Percentiles rank a stretch among this genome's conserved stretches.
Evolutionary conservation across 2,113 vertebrate genomes (phyloP).

Genomic region (Phrynocephalus versicolor): DNA sequence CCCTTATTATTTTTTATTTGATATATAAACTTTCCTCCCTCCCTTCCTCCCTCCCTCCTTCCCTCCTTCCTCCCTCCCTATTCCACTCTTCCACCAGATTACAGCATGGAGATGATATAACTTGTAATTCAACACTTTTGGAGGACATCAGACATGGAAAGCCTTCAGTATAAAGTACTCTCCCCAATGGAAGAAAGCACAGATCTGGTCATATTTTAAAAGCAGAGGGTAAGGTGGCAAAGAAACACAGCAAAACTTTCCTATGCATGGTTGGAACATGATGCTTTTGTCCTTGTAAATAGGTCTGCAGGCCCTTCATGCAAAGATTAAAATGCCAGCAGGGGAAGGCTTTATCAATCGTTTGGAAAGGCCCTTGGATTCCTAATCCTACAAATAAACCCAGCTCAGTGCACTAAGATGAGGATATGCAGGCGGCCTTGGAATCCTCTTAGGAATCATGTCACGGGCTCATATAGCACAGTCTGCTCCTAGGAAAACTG

Average conservation of each 20-base stretch:
- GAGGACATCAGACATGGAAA: neutral
- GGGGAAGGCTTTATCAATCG: neutral
- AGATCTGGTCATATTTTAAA: neutral
- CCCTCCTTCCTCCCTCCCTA: neutral
- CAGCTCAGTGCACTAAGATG: conserved; percentile 3
- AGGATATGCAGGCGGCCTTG: neutral
- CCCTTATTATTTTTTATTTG: too few species aligned
- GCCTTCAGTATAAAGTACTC: neutral
- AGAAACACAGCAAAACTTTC: neutral
- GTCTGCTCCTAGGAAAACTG: neutral
- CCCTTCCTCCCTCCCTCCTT: too few species aligned
- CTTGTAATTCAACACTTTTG: neutral
- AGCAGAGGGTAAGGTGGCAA: neutral
- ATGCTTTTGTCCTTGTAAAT: neutral
- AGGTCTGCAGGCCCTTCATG: neutral
- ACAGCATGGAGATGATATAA: neutral
- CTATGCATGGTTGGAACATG: neutral
- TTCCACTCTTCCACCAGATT: neutral
- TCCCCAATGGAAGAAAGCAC: neutral
- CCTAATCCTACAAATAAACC: conserved; percentile 21
- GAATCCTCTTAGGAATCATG: conserved; percentile 13
- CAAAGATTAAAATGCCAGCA: conserved; percentile 16
- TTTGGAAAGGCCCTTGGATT: conserved; percentile 21
- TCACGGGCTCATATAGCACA: neutral
- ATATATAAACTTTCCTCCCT: too few species aligned